Evolutionary conservation across 2,113 vertebrate species (phyloP).

Genomic region (Chamaetylas fuelleborni): DNA sequence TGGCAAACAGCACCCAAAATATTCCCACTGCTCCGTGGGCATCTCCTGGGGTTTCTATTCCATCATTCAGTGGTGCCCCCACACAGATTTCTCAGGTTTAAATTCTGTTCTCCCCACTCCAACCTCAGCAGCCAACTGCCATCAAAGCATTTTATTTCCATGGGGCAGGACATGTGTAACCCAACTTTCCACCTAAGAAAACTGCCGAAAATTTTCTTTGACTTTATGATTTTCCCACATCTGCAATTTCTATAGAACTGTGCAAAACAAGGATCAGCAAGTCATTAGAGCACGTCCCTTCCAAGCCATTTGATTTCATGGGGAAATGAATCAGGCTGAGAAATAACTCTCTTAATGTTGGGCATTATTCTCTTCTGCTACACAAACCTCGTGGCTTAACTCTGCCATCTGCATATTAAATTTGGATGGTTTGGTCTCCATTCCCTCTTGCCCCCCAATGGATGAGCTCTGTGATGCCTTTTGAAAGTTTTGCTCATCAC

Average conservation of each 20-base stretch:
- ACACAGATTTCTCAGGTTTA: background rate
- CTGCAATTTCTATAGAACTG: background rate
- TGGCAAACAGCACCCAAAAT: background rate
- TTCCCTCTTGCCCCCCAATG: background rate
- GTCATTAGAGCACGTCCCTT: background rate
- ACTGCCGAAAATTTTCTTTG: background rate
- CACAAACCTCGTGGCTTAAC: background rate
- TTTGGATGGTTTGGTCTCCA: background rate
- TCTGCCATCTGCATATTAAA: background rate
- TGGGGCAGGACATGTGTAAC: rapidly evolving
- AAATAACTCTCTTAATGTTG: background rate
- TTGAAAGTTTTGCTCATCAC: background rate
- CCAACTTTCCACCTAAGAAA: background rate
- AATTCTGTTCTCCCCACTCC: background rate
- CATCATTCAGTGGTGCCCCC: background rate
- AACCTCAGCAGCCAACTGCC: background rate
- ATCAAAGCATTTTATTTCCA: background rate
- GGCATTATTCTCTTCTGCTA: constrained; percentile 22
- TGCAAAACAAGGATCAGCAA: background rate
- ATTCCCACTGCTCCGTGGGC: rapidly evolving
- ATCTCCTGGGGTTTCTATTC: background rate
- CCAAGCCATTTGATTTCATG: background rate
- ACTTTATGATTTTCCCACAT: background rate
- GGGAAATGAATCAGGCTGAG: background rate
- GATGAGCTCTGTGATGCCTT: background rate